Evolutionary conservation across 2,888 invertebrate genomes (phyloP), one percentile per base, ranked within the genome.

Genomic region (Vanessa cardui): DNA sequence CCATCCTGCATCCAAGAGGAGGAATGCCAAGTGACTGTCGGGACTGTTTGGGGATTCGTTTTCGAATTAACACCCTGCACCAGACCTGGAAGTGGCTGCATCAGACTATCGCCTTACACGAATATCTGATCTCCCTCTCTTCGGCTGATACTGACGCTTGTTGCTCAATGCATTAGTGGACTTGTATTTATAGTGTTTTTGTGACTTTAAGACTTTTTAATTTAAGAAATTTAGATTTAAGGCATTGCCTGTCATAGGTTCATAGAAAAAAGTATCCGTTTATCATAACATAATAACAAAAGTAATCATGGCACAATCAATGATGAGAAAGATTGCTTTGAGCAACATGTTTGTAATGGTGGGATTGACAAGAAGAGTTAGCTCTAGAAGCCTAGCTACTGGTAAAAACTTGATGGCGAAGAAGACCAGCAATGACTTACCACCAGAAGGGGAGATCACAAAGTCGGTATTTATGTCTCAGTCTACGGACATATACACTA

Each of bases 1-100:
- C 80, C 78, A 92, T 84, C 86, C 88, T 90, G 91, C 85, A 89
- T 88, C 87, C 92, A 92, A 91, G 91, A 93, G 82, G 88, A 93
- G 93, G 93, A 92, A 93, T 93, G 93, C 93, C 85, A 94, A 95
- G 94, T 93, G 95, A 95, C 93, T 95, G 95, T 89, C 95, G 95
- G 88, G 96, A 96, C 90, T 96, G 96, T 95, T 94, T 97, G 94
- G 97, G 96, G 94, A 96, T 97, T 94, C 96, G 97, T 93, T 95
- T 95, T 94, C 96, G 97, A 94, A 96, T 96, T 91, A 96, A 96
- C 93, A 95, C 95, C 93, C 95, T 97, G 92, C 97, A 97, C 93
- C 97, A 97, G 93, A 98, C 97, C 86, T 97, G 97, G 96, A 97
- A 97, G 97, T 98, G 97, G 97, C 93, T 98, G 88, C 97, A 98